A percentile compares a stretch with the other conserved stretches of the same genome.
Conservation (phyloP, 2,797 vertebrate genomes). For the Prunella strophiata region DNA sequence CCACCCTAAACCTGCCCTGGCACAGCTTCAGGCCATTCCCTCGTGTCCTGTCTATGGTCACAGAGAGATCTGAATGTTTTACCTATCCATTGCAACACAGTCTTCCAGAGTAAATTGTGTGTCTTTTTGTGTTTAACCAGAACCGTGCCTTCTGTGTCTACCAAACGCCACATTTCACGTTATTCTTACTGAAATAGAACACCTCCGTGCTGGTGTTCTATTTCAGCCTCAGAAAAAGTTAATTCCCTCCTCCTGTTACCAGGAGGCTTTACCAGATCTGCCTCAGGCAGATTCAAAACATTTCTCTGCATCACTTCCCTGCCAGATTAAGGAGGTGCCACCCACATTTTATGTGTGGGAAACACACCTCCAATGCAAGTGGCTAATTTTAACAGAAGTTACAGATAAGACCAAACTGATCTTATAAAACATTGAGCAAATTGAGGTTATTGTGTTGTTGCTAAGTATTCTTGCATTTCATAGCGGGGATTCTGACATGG, state of each 20-base stretch:
- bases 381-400: background rate
- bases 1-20: no score
- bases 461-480: background rate
- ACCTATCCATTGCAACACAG: fast-evolving
- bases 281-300: background rate
- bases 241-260: background rate
- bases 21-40: background rate
- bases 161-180: fast-evolving
- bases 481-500: background rate
- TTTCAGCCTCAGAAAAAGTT: background rate
- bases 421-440: background rate
- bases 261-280: background rate
- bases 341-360: fast-evolving
- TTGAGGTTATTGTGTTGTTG: background rate
- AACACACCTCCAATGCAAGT: background rate
- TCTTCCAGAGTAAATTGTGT: fast-evolving
- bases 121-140: background rate
- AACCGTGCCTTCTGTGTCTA: background rate
- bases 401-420: background rate
- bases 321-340: background rate
- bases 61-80: no score
- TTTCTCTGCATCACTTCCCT: background rate
- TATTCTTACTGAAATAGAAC: no score
- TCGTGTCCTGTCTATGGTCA: no score
- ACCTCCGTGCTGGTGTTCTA: background rate